phyloP scores from a whole-genome alignment of 2,797 vertebrate species.

The Lophotriccus pileatus region DNA sequence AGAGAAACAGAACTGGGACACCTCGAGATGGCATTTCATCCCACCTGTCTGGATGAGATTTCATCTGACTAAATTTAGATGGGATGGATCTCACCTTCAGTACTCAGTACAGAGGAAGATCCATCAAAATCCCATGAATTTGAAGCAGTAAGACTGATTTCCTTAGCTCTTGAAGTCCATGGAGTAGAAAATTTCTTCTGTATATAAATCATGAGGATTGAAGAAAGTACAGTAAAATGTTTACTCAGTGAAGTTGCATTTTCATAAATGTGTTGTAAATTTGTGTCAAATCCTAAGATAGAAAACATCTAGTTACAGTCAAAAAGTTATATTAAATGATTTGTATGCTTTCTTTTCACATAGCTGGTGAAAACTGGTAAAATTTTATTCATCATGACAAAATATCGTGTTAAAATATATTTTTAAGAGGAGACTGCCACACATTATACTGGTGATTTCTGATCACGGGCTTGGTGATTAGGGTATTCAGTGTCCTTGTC shows the following conservation, averaged over 20 bases:
- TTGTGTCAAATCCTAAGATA: background rate
- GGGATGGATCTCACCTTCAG: background rate
- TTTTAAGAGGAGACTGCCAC: background rate
- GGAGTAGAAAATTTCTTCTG: background rate
- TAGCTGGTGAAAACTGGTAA: background rate
- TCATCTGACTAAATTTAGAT: background rate
- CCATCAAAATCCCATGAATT: background rate
- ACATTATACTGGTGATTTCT: background rate
- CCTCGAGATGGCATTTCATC: background rate
- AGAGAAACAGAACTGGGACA: background rate
- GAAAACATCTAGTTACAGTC: background rate
- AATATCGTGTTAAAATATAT: background rate
- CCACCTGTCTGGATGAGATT: background rate
- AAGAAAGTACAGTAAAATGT: background rate
- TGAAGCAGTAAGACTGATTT: background rate
- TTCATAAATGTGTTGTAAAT: background rate
- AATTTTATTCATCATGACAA: background rate
- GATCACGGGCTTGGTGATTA: background rate
- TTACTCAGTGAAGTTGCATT: background rate
- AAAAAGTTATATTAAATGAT: background rate
- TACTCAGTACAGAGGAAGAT: background rate
- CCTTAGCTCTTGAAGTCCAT: background rate
- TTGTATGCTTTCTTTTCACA: background rate
- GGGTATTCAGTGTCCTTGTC: background rate
- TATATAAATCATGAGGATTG: background rate